Percentiles rank a stretch among this genome's conserved stretches.
These are phyloP conservation scores for Pachyramphus minor DNA, from an alignment of 2,113 vertebrate species.

Conservation along the genomic window DNA sequence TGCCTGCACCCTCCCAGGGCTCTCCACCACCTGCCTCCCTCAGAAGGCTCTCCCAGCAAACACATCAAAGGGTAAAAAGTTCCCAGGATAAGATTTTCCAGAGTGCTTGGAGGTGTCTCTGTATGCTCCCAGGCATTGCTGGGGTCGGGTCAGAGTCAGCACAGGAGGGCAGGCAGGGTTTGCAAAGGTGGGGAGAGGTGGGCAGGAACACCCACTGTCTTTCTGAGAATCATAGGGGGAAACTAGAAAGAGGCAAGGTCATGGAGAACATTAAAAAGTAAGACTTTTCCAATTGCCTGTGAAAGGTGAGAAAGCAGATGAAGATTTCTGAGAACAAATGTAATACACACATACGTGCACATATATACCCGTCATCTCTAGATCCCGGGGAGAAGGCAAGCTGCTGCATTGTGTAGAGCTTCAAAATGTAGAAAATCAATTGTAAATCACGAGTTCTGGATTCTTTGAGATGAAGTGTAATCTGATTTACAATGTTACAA, in stretches of 20 bases:
- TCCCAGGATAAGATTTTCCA: neutral
- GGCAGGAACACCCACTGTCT: neutral
- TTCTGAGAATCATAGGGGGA: neutral
- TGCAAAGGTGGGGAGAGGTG: neutral
- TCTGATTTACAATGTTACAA: conserved; percentile 57
- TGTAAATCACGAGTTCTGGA: conserved; percentile 26
- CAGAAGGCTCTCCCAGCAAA: neutral
- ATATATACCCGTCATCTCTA: neutral
- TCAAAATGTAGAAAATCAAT: conserved; percentile 13
- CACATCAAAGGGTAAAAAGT: neutral
- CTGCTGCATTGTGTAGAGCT: conserved; percentile 22
- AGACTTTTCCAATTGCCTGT: neutral
- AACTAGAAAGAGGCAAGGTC: neutral
- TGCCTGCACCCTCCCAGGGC: neutral
- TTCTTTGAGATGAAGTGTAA: conserved; percentile 32
- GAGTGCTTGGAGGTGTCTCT: neutral
- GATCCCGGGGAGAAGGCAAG: conserved; percentile 7
- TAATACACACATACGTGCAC: neutral
- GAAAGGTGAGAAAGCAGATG: neutral
- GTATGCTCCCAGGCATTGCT: neutral
- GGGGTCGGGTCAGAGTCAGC: neutral
- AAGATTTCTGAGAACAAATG: neutral
- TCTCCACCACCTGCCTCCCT: neutral
- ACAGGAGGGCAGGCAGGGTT: neutral
- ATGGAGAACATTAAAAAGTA: neutral